Percentiles rank a stretch among this genome's conserved stretches.
Conservation (phyloP, 2,888 invertebrate species). For the Agrenia bidenticulata region DNA sequence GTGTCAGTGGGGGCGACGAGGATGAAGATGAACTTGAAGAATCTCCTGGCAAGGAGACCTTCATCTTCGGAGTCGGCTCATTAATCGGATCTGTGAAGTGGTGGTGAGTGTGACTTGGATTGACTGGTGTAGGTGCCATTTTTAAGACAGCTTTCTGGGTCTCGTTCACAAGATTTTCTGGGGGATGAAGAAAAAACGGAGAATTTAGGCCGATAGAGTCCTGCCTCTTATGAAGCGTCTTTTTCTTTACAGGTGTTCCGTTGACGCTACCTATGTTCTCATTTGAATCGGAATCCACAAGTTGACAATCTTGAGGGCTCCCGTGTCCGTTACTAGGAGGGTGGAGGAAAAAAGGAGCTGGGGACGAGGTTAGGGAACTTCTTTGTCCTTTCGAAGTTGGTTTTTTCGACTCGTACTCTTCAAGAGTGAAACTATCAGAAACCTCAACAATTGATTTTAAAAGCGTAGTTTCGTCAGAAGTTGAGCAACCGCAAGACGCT, state of each 20-base stretch:
- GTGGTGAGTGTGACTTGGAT: constrained; percentile 45
- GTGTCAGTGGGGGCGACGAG: constrained; percentile 41
- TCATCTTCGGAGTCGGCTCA: constrained; percentile 37
- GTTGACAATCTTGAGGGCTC: not conserved
- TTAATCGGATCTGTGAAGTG: constrained; percentile 42
- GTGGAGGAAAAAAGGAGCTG: constrained; percentile 49
- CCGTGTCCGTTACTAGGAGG: constrained; percentile 44
- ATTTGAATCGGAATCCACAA: not conserved
- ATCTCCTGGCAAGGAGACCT: constrained; percentile 29
- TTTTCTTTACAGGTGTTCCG: constrained; percentile 15
- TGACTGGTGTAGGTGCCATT: constrained; percentile 49
- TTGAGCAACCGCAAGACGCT: constrained; percentile 42
- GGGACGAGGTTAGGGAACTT: constrained; percentile 25
- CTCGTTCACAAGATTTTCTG: constrained; percentile 42
- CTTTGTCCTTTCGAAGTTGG: not conserved
- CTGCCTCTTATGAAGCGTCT: constrained; percentile 36
- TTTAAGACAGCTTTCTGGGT: constrained; percentile 37
- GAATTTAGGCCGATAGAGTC: constrained; percentile 37
- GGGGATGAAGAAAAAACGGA: constrained; percentile 51
- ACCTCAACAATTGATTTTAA: constrained; percentile 38
- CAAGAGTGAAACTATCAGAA: constrained; percentile 40
- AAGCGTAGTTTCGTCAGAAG: constrained; percentile 29
- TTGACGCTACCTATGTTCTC: not conserved
- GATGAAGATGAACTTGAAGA: constrained; percentile 35
- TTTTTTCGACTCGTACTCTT: constrained; percentile 31